Conservation (phyloP, 1,140 invertebrate genomes). For the Sycobia sp. region DNA sequence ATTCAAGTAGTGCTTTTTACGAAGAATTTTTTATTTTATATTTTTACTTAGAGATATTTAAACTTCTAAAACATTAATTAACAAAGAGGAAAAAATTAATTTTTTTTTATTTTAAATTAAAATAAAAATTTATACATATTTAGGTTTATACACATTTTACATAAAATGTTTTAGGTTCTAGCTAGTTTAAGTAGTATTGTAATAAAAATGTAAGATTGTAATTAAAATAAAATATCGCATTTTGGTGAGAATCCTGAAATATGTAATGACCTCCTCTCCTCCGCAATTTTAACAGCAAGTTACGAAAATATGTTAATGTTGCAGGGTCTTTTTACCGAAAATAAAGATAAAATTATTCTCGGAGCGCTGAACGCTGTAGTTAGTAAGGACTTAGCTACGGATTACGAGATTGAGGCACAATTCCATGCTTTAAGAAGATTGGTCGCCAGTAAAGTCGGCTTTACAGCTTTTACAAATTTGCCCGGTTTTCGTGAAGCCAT, state of each 20-base stretch:
- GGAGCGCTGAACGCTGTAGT: constrained; percentile 78
- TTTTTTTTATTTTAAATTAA: no score
- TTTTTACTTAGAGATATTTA: no score
- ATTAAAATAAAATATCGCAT: not conserved
- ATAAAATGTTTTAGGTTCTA: no score
- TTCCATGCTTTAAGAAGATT: constrained; percentile 92
- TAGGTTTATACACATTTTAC: no score
- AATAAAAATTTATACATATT: no score
- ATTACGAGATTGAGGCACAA: constrained; percentile 84
- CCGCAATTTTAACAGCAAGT: no score
- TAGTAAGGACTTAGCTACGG: constrained; percentile 72
- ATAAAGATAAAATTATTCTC: constrained; percentile 95
- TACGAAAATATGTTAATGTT: constrained; percentile 44
- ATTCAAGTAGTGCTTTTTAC: no score
- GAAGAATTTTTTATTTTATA: no score
- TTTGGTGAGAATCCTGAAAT: no score
- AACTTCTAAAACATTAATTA: no score
- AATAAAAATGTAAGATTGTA: not conserved
- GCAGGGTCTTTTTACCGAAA: constrained; percentile 94
- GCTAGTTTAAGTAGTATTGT: not conserved
- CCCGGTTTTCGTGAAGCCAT: constrained; percentile 93
- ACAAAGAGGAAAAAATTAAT: no score
- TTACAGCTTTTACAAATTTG: constrained; percentile 91
- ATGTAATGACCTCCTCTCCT: no score
- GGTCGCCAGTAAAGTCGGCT: constrained; percentile 96